These are phyloP conservation scores for Labroides dimidiatus DNA, from an alignment of 2,797 vertebrate species.

Conservation along the genomic window DNA sequence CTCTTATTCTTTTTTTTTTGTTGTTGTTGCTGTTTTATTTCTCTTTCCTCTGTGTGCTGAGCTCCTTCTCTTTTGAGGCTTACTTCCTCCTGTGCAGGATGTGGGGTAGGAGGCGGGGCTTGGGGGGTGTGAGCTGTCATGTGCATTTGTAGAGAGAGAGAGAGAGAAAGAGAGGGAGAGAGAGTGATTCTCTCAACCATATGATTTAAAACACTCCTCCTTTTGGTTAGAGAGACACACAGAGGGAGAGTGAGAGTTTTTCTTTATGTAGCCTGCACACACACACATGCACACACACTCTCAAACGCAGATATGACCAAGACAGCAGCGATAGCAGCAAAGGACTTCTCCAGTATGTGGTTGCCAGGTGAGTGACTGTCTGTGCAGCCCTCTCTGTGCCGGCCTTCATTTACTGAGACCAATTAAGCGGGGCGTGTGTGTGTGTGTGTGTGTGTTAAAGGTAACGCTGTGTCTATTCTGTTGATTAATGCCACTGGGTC, in stretches of 20 bases:
- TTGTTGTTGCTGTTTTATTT: constrained; percentile 30
- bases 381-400: constrained; percentile 60
- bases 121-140: constrained; percentile 65
- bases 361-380: constrained; percentile 85
- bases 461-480: constrained; percentile 46
- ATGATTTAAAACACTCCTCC: constrained; percentile 69
- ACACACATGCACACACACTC: constrained; percentile 39
- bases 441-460: constrained; percentile 21
- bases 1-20: constrained; percentile 17
- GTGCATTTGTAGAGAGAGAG: constrained; percentile 22
- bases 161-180: constrained; percentile 40
- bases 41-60: constrained; percentile 38
- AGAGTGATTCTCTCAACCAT: constrained; percentile 62
- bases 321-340: constrained; percentile 79
- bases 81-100: constrained; percentile 82
- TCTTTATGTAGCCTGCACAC: constrained; percentile 38
- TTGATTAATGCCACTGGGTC: constrained; percentile 78
- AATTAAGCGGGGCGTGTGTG: constrained; percentile 66
- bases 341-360: constrained; percentile 87
- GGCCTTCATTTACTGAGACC: constrained; percentile 67
- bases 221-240: constrained; percentile 49
- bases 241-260: constrained; percentile 66
- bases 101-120: constrained; percentile 77
- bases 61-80: constrained; percentile 70
- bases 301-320: constrained; percentile 79